phyloP scores from a whole-genome alignment of 2,888 invertebrate species.

The Nebria salina region DNA sequence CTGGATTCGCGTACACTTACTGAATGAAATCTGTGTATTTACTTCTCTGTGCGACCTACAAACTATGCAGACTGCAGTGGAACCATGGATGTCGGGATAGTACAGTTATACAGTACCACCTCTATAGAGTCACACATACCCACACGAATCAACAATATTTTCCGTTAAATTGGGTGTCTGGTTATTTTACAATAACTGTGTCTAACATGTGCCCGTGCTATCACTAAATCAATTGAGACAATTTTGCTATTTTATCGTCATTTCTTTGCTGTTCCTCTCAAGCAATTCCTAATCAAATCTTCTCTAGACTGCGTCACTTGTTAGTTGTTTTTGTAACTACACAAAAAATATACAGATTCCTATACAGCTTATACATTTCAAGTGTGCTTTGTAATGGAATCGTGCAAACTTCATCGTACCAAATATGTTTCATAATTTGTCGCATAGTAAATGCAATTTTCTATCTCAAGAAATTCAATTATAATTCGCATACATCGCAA shows the following conservation, averaged over 20 bases:
- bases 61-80: neutral
- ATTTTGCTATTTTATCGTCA: neutral
- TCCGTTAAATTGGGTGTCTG: neutral
- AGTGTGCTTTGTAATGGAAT: too few species aligned
- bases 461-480: too few species aligned
- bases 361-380: too few species aligned
- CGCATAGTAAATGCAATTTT: too few species aligned
- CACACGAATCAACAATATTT: neutral
- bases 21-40: constrained; percentile 14
- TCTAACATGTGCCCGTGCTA: neutral
- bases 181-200: constrained; percentile 5
- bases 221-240: neutral
- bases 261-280: neutral
- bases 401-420: too few species aligned
- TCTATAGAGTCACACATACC: neutral
- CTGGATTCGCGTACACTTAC: constrained; percentile 13
- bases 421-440: too few species aligned
- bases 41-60: neutral
- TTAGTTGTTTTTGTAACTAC: neutral
- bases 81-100: neutral
- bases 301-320: neutral
- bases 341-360: too few species aligned
- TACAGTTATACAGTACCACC: neutral
- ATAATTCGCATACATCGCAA: too few species aligned
- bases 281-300: neutral